These are phyloP conservation scores for Hirtodrosophila cameraria DNA, from an alignment of 2,888 invertebrate genomes.

Conservation along the genomic window DNA sequence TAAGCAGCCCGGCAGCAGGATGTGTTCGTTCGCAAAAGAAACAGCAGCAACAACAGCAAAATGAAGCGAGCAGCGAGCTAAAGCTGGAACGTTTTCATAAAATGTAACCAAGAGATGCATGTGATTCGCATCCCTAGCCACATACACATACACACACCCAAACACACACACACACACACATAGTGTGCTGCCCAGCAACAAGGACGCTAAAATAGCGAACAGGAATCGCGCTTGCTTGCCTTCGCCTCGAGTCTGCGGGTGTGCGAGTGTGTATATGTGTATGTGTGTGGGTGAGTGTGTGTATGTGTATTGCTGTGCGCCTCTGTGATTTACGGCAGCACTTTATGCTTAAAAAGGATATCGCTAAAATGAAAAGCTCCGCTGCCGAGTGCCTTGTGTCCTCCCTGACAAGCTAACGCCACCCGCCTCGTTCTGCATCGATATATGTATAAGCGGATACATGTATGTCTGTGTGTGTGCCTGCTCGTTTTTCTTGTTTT, in stretches of 20 bases:
- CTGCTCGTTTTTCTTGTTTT: constrained; percentile 40
- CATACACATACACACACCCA: constrained; percentile 31
- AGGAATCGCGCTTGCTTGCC: constrained; percentile 58
- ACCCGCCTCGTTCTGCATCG: constrained; percentile 9
- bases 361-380: constrained; percentile 81
- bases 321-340: constrained; percentile 81
- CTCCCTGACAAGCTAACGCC: constrained; percentile 2
- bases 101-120: constrained; percentile 80
- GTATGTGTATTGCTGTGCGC: constrained; percentile 54
- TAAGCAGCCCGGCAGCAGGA: constrained; percentile 57
- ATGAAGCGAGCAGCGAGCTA: constrained; percentile 3
- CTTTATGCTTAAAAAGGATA: constrained; percentile 83
- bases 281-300: constrained; percentile 20
- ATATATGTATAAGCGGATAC: constrained; percentile 19
- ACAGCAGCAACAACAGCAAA: constrained; percentile 33
- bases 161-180: constrained; percentile 22
- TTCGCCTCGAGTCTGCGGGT: constrained; percentile 40
- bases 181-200: constrained; percentile 25
- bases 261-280: constrained; percentile 23
- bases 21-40: constrained; percentile 65
- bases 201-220: constrained; percentile 51
- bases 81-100: constrained; percentile 75
- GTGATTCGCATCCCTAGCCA: constrained; percentile 71
- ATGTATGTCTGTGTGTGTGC: constrained; percentile 30
- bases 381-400: constrained; percentile 52